These are phyloP conservation scores for Serinus canaria DNA, from an alignment of 2,113 vertebrate species.

Conservation along the genomic window DNA sequence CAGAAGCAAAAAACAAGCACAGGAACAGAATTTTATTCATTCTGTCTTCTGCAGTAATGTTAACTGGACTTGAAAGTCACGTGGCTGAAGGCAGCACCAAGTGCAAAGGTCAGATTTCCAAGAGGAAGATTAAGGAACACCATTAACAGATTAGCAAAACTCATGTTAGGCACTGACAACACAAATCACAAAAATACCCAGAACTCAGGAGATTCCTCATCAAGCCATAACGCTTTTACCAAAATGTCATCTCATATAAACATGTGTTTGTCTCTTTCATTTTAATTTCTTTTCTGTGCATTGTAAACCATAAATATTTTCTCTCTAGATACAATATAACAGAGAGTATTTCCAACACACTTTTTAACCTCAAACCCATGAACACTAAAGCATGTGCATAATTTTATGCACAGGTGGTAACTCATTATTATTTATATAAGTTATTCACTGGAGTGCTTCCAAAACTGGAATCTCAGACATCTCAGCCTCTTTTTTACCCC, in stretches of 20 bases:
- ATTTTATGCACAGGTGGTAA: conserved; percentile 14
- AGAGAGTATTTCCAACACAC: neutral
- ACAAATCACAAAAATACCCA: neutral
- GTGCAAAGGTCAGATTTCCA: neutral
- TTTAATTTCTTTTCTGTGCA: neutral
- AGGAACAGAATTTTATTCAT: neutral
- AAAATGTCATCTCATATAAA: conserved; percentile 2
- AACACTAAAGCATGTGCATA: neutral
- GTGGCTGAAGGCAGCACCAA: neutral
- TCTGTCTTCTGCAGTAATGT: neutral
- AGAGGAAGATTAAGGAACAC: neutral
- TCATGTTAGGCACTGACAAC: neutral
- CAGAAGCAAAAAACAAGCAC: neutral
- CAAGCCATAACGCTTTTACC: neutral
- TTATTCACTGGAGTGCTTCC: conserved; percentile 11
- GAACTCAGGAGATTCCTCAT: neutral
- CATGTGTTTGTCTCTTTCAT: neutral
- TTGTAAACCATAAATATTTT: neutral
- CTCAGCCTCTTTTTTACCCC: neutral
- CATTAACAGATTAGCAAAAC: neutral
- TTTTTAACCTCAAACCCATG: neutral
- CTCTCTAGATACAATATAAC: neutral
- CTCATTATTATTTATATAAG: conserved; percentile 32
- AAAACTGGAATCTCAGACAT: conserved; percentile 25
- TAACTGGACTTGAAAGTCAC: neutral